A percentile compares a stretch with the other conserved stretches of the same genome.
Evolutionary conservation across 2,797 vertebrate species (phyloP).

Genomic region (Pterois miles): DNA sequence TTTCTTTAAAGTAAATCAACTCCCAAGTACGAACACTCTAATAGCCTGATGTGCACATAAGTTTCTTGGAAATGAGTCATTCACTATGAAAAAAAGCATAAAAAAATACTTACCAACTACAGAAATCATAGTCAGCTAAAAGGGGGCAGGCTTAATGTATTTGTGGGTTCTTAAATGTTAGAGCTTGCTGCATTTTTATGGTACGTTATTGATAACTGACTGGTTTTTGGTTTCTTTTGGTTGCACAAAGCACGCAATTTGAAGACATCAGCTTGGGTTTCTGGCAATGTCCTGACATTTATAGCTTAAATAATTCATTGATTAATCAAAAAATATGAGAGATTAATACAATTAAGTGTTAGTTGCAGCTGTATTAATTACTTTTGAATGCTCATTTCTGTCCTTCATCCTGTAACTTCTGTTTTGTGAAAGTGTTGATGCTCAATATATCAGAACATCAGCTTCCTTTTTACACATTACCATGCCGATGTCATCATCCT

Average conservation of each 20-base stretch:
- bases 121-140: no score
- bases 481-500: not conserved
- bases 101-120: no score
- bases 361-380: not conserved
- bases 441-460: no score
- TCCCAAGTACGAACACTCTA: no score
- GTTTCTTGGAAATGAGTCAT: no score
- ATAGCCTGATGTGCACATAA: no score
- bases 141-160: no score
- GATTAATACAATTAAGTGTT: not conserved
- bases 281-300: not conserved
- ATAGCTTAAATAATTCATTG: not conserved
- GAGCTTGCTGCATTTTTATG: no score
- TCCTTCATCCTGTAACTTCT: not conserved
- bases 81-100: no score
- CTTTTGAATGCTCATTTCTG: not conserved
- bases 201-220: not conserved
- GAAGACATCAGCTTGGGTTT: not conserved
- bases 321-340: not conserved
- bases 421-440: not conserved
- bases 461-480: not conserved
- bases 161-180: no score
- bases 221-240: not conserved
- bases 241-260: not conserved
- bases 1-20: no score